Percentiles rank a stretch among this genome's conserved stretches.
phyloP scores from a whole-genome alignment of 2,888 invertebrate genomes.

The Anthrax anthrax region DNA sequence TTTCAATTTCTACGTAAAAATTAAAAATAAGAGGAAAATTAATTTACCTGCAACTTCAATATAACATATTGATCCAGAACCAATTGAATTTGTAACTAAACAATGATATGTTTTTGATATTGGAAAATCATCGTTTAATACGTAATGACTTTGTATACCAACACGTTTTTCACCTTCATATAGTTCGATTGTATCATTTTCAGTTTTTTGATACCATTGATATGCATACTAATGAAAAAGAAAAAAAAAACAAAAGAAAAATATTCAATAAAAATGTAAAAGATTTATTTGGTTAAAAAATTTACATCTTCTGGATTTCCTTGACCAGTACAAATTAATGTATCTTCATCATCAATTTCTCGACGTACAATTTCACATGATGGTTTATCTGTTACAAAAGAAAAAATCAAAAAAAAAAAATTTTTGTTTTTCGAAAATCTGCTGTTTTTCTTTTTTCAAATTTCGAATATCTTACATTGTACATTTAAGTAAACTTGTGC shows the following conservation, averaged over 20 bases:
- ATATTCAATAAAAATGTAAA: neutral
- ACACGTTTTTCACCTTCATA: conserved; percentile 30
- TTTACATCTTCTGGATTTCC: conserved; percentile 54
- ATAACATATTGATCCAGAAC: conserved; percentile 48
- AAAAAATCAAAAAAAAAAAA: conserved; percentile 5
- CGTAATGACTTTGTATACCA: conserved; percentile 39
- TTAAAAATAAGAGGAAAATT: no score
- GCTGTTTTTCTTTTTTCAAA: neutral
- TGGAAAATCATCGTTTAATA: conserved; percentile 44
- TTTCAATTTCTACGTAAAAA: no score
- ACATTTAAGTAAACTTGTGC: conserved; percentile 62
- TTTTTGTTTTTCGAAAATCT: neutral
- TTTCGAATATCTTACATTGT: conserved; percentile 47
- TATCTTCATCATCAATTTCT: conserved; percentile 57
- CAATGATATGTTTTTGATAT: conserved; percentile 68
- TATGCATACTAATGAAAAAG: conserved; percentile 43
- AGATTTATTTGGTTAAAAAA: neutral
- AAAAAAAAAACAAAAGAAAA: conserved; percentile 7
- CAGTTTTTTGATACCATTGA: conserved; percentile 70
- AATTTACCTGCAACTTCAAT: conserved; percentile 51
- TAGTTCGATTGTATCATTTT: conserved; percentile 58
- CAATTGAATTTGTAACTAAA: conserved; percentile 71
- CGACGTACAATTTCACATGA: conserved; percentile 65
- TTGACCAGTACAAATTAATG: conserved; percentile 63
- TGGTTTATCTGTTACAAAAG: conserved; percentile 56